Conservation (phyloP, 1,140 invertebrate genomes). For the Heliconius congener region DNA sequence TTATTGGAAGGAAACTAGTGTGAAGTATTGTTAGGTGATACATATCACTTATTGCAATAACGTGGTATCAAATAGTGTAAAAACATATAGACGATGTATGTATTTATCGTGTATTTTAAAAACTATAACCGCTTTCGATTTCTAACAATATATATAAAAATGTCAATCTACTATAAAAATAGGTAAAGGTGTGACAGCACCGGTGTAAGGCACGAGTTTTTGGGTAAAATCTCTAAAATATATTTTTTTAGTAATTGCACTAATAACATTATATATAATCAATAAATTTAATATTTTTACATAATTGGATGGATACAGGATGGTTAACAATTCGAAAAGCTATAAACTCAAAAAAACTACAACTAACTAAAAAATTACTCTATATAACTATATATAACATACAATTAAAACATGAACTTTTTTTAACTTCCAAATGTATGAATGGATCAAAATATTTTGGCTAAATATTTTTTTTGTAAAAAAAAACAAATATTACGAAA, state of each 20-base stretch:
- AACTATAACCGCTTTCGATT: too few relatives aligned
- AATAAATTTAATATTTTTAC: not conserved
- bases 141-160: not conserved
- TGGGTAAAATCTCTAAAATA: not conserved
- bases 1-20: too few relatives aligned
- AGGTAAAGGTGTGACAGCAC: slow-evolving; percentile 2
- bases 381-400: not conserved
- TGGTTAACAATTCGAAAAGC: slow-evolving; percentile 1
- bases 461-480: not conserved
- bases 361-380: too few relatives aligned
- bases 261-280: not conserved
- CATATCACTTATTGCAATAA: too few relatives aligned
- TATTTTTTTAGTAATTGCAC: not conserved
- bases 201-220: slow-evolving; percentile 4
- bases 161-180: not conserved
- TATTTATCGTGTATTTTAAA: too few relatives aligned
- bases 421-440: not conserved
- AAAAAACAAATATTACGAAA: not conserved
- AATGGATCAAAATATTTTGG: not conserved
- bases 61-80: too few relatives aligned
- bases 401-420: not conserved
- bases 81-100: too few relatives aligned
- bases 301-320: slow-evolving; percentile 4
- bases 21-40: too few relatives aligned
- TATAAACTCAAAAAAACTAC: not conserved